Conservation (phyloP, 2,888 invertebrate genomes). For the Odontothrips loti region DNA sequence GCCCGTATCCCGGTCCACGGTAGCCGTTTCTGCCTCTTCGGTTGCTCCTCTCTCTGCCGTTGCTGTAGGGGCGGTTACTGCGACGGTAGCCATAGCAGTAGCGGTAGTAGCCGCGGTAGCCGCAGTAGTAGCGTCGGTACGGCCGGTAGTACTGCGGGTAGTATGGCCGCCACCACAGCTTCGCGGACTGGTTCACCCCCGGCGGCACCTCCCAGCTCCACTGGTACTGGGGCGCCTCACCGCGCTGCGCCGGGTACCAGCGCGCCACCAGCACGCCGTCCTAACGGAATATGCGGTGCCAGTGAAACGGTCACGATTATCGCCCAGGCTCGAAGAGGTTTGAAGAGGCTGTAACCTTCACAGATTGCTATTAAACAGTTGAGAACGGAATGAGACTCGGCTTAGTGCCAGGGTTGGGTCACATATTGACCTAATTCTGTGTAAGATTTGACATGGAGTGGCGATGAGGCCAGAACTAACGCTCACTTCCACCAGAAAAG, state of each 20-base stretch:
- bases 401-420: too few species aligned
- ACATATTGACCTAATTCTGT: too few species aligned
- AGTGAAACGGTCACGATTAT: neutral
- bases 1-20: neutral
- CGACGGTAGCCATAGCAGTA: neutral
- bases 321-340: neutral
- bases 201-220: constrained; percentile 11
- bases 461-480: too few species aligned
- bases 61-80: neutral
- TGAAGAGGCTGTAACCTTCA: neutral
- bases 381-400: too few species aligned
- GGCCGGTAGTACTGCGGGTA: neutral
- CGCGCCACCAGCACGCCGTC: constrained; percentile 4
- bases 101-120: neutral
- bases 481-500: too few species aligned
- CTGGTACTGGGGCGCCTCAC: neutral
- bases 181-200: constrained; percentile 9
- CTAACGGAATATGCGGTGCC: neutral
- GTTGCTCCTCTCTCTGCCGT: neutral
- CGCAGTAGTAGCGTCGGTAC: neutral
- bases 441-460: too few species aligned
- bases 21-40: neutral
- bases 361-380: neutral
- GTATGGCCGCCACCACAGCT: neutral
- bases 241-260: constrained; percentile 9